Evolutionary conservation across 1,140 invertebrate genomes (phyloP), one percentile per base, ranked within the genome.

Genomic region (Hylaeus anthracinus): DNA sequence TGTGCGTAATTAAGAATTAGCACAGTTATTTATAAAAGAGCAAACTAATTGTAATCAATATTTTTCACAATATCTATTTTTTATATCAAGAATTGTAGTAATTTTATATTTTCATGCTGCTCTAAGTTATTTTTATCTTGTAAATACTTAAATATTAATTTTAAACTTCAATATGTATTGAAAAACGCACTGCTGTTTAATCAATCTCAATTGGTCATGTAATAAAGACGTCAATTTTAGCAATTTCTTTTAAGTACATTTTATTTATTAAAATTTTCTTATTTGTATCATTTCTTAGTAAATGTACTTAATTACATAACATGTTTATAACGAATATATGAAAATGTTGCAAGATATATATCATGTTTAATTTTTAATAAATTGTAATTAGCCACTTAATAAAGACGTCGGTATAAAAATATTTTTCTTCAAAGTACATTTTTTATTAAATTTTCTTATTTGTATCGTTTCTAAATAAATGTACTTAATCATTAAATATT

Each of bases 141-240:
- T 75, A 72, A 5, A 84, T 60, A 83, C 14, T 65, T 12, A 39
- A 41, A 79, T 10, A 69, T 63, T 39, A 56, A n/a, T n/a, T 66
- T 64, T 56, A 53, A 64, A 63, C 6, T 66, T 69, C 66, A 53
- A 10, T 37, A 12, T 79, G 26, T 41, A 71, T 48, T 69, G 12
- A 60, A 82, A 55, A 61, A 69, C 2, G 60, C 75, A 56, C 64
- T 58, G 15, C 14, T 53, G 14, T 43, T 69, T 67, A 63, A 73
- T 72, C 12, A 48, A 9, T 72, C 39, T 41, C 53, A 43, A 72
- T 15, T 72, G 43, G 9, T 41, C 9, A 58, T 51, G 56, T 77
- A 84, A 74, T 66, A 77, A 72, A 81, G 48, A 71, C 55, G 60
- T 61, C 64, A 77, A 53, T 76, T 82, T 75, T 67, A 67, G 48